These are phyloP conservation scores for Leptinotarsa texana DNA, from an alignment of 1,140 invertebrate species.

Conservation along the genomic window DNA sequence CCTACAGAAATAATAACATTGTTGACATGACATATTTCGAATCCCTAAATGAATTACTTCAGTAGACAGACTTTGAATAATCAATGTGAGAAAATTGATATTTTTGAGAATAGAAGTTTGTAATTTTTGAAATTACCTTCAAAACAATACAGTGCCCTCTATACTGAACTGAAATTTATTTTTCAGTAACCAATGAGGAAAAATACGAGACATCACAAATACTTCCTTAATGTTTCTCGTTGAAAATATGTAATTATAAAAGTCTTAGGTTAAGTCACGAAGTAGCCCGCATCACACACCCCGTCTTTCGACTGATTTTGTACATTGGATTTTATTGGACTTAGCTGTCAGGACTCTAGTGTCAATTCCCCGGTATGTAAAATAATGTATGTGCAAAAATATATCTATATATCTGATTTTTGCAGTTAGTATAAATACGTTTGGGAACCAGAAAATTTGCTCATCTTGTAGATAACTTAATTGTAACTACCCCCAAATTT, in stretches of 20 bases:
- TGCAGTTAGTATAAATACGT: conserved; percentile 50
- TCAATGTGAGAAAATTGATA: too few relatives aligned
- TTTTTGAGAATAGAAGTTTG: too few relatives aligned
- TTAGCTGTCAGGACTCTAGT: conserved; percentile 45
- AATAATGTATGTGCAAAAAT: conserved; percentile 40
- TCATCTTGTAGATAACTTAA: conserved; percentile 46
- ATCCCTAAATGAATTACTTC: too few relatives aligned
- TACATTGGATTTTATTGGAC: conserved; percentile 51
- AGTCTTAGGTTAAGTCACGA: conserved; percentile 31
- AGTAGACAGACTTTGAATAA: too few relatives aligned
- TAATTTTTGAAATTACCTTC: too few relatives aligned
- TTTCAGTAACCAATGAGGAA: too few relatives aligned
- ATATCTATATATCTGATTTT: conserved; percentile 39
- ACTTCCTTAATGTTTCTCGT: neutral
- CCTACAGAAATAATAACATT: too few relatives aligned
- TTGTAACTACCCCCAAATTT: conserved; percentile 10
- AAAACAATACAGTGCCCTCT: too few relatives aligned
- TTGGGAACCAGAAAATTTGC: conserved; percentile 50
- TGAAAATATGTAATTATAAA: conserved; percentile 7
- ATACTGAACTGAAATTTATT: too few relatives aligned
- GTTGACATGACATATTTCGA: too few relatives aligned
- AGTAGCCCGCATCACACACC: conserved; percentile 46
- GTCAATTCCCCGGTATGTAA: conserved; percentile 46
- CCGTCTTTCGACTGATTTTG: conserved; percentile 39
- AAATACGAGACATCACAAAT: neutral